A percentile compares a stretch with the other conserved stretches of the same genome.
Evolutionary conservation across 2,797 vertebrate species (phyloP).

Genomic region (Clarias laeviceps): DNA sequence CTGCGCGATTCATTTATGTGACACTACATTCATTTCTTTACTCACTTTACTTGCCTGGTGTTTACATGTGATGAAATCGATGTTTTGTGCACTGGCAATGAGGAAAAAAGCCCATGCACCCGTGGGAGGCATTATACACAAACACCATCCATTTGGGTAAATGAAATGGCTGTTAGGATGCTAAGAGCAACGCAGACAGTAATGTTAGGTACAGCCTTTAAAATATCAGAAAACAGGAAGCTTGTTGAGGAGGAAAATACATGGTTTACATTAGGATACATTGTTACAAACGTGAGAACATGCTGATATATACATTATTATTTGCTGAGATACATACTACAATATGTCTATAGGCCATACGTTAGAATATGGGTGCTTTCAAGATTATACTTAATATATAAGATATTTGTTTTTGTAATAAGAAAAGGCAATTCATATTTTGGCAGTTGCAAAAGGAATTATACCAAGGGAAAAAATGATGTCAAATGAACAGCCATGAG

Average conservation of each 20-base stretch:
- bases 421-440: neutral
- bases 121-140: slow-evolving; percentile 64
- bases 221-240: neutral
- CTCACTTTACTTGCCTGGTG: slow-evolving; percentile 38
- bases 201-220: slow-evolving; percentile 14
- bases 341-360: neutral
- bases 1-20: neutral
- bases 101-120: slow-evolving; percentile 55
- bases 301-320: neutral
- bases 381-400: neutral
- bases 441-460: neutral
- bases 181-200: slow-evolving; percentile 37
- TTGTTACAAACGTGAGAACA: neutral
- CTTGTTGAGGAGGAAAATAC: neutral
- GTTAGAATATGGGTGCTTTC: neutral
- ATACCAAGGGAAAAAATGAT: neutral
- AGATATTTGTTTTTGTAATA: too few species aligned
- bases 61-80: slow-evolving; percentile 66
- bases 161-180: slow-evolving; percentile 72
- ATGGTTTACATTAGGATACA: neutral
- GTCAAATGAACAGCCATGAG: neutral
- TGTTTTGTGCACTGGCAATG: slow-evolving; percentile 63
- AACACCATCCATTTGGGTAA: slow-evolving; percentile 72
- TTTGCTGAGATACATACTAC: neutral
- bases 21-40: neutral